These are phyloP conservation scores for Oryzias sinensis DNA, from an alignment of 2,797 vertebrate genomes.

Conservation along the genomic window DNA sequence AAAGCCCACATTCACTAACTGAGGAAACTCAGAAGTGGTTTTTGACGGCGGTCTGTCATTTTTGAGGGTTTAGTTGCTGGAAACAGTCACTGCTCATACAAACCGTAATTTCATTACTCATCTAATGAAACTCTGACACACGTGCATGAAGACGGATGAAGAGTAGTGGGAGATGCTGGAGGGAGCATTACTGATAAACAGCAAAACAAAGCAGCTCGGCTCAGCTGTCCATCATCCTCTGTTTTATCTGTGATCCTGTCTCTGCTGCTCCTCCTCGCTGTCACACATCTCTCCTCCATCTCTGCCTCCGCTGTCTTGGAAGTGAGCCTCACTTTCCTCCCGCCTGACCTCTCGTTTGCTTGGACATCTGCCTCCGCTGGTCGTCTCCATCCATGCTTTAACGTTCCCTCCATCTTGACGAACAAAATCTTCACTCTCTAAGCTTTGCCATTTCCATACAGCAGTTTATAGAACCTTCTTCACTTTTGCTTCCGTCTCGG, in stretches of 20 bases:
- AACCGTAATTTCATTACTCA: constrained; percentile 37
- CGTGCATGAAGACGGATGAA: constrained; percentile 38
- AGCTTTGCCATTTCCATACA: background rate
- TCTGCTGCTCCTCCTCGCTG: background rate
- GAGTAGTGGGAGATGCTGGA: constrained; percentile 31
- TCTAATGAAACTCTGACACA: constrained; percentile 41
- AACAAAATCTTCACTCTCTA: constrained; percentile 43
- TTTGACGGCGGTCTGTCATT: constrained; percentile 20
- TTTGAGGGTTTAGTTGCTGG: constrained; percentile 30
- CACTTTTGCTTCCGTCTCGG: constrained; percentile 28
- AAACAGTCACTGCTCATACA: constrained; percentile 27
- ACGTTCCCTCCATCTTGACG: constrained; percentile 30
- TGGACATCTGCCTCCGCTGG: constrained; percentile 34
- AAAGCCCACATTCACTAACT: constrained; percentile 7
- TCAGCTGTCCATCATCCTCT: constrained; percentile 55
- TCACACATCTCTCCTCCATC: constrained; percentile 23
- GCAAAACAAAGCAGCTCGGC: constrained; percentile 46
- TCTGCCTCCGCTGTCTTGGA: constrained; percentile 31
- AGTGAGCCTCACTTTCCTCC: constrained; percentile 22
- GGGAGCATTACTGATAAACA: constrained; percentile 54
- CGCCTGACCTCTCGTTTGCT: constrained; percentile 29
- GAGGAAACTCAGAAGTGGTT: background rate
- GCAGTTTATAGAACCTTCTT: constrained; percentile 18
- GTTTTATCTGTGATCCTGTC: constrained; percentile 24
- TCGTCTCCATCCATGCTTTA: constrained; percentile 19